These are phyloP conservation scores for Toxonevra muliebris DNA, from an alignment of 2,888 invertebrate species.

Conservation along the genomic window DNA sequence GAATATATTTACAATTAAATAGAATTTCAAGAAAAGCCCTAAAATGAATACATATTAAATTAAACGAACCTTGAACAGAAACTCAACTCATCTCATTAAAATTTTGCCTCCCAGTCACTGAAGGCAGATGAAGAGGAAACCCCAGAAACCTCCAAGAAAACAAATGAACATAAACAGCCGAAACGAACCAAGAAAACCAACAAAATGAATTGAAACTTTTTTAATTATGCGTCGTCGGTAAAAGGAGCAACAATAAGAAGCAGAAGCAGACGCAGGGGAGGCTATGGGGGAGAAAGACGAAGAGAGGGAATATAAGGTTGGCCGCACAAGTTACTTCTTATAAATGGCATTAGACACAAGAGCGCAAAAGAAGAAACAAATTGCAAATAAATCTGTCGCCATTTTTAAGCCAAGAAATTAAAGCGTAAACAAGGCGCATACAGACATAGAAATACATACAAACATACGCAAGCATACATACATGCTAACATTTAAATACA, in stretches of 20 bases:
- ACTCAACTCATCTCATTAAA: constrained; percentile 21
- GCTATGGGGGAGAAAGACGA: neutral
- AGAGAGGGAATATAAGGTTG: neutral
- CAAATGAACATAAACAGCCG: constrained; percentile 55
- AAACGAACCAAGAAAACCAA: constrained; percentile 63
- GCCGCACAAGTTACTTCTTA: neutral
- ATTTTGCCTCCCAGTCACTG: constrained; percentile 31
- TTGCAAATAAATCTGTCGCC: constrained; percentile 59
- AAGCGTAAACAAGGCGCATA: constrained; percentile 40
- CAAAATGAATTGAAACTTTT: constrained; percentile 63
- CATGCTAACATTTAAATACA: too few relatives aligned
- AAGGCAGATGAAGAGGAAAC: constrained; percentile 1
- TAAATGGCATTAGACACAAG: constrained; percentile 11
- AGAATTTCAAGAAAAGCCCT: constrained; percentile 38
- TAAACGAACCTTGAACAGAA: constrained; percentile 56
- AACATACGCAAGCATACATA: constrained; percentile 9
- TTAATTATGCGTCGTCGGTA: constrained; percentile 57
- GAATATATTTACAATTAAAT: neutral
- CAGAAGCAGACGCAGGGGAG: constrained; percentile 6
- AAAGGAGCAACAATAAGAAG: constrained; percentile 33
- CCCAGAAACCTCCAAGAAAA: constrained; percentile 46
- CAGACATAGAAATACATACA: constrained; percentile 19
- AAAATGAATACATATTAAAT: constrained; percentile 58
- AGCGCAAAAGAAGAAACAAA: constrained; percentile 41
- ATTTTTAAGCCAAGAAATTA: constrained; percentile 47